These are phyloP conservation scores for Andricus curvator DNA, from an alignment of 2,888 invertebrate genomes.

Conservation along the genomic window DNA sequence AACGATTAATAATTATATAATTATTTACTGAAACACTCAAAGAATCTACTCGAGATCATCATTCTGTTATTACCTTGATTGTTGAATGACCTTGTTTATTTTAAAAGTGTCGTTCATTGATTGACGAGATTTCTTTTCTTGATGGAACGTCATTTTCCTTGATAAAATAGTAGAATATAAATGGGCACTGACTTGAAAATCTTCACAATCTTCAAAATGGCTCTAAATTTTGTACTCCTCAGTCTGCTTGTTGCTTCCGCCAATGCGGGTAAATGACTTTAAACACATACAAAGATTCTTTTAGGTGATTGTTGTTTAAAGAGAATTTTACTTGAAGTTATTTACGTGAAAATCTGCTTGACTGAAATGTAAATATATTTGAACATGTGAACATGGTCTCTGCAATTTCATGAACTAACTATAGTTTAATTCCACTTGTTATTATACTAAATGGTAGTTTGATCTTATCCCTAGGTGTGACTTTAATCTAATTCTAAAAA, in stretches of 20 bases:
- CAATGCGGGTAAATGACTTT: slow-evolving; percentile 41
- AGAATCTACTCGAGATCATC: neutral
- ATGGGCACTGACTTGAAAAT: neutral
- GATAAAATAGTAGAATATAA: slow-evolving; percentile 14
- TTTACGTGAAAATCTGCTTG: too few relatives aligned
- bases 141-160: slow-evolving; percentile 3
- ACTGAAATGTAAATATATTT: too few relatives aligned
- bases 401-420: too few relatives aligned
- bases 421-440: too few relatives aligned
- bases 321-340: too few relatives aligned
- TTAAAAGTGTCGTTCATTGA: neutral
- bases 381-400: too few relatives aligned
- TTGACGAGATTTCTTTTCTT: neutral
- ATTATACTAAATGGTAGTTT: too few relatives aligned
- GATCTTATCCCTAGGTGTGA: too few relatives aligned
- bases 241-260: slow-evolving; percentile 33
- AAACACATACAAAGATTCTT: too few relatives aligned
- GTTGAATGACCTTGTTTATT: neutral
- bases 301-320: too few relatives aligned
- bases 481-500: too few relatives aligned
- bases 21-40: neutral
- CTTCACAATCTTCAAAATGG: slow-evolving; percentile 34
- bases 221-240: slow-evolving; percentile 25
- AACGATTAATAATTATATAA: too few relatives aligned
- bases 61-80: neutral